phyloP scores from a whole-genome alignment of 2,888 invertebrate species.

The Hirtodrosophila trivittata region DNA sequence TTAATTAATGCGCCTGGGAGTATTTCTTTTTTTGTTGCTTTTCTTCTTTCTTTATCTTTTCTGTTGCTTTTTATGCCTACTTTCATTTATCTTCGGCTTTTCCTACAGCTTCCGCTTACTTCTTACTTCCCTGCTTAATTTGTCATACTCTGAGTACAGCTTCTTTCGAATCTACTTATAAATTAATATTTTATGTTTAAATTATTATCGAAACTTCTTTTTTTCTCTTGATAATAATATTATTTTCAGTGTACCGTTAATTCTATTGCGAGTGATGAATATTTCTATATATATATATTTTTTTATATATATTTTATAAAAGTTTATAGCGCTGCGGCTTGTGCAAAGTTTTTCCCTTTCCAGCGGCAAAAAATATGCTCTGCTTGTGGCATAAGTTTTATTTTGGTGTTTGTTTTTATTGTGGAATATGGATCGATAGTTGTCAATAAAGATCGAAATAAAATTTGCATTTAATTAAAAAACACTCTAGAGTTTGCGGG shows the following conservation, averaged over 20 bases:
- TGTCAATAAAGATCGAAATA: neutral
- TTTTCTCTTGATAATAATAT: too few relatives aligned
- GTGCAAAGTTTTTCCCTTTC: too few relatives aligned
- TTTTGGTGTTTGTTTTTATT: too few relatives aligned
- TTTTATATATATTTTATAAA: too few relatives aligned
- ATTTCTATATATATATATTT: too few relatives aligned
- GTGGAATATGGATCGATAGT: neutral
- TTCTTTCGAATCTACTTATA: constrained; percentile 25
- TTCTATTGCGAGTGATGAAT: too few relatives aligned
- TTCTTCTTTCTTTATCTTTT: constrained; percentile 9
- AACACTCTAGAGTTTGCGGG: neutral
- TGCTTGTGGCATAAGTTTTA: too few relatives aligned
- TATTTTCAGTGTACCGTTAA: too few relatives aligned
- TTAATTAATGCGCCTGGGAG: constrained; percentile 76
- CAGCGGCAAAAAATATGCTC: too few relatives aligned
- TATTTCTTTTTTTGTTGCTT: constrained; percentile 31
- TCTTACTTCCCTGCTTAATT: constrained; percentile 43
- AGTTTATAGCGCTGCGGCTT: too few relatives aligned
- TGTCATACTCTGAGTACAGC: constrained; percentile 39
- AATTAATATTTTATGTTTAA: constrained; percentile 9
- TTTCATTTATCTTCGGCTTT: constrained; percentile 7
- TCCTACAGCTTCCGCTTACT: constrained; percentile 34
- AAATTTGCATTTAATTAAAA: constrained; percentile 22
- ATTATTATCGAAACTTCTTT: neutral
- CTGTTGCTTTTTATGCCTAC: constrained; percentile 4